Evolutionary conservation across 1,140 invertebrate genomes (phyloP).

Genomic region (Marisa cornuarietis): DNA sequence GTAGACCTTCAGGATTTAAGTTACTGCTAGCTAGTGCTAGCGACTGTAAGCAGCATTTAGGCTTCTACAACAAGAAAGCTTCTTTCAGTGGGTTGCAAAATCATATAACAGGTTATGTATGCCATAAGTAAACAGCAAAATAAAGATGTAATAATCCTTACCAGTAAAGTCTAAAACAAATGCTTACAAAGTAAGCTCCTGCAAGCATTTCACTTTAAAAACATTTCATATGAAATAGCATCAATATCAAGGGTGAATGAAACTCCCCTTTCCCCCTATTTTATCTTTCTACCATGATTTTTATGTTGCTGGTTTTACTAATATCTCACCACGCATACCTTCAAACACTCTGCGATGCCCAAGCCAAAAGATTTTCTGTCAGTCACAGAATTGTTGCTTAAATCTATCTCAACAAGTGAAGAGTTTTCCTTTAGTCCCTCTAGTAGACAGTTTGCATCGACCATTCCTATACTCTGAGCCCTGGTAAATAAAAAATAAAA

Average conservation of each 20-base stretch:
- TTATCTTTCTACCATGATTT: too few relatives aligned
- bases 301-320: too few relatives aligned
- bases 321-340: conserved; percentile 33
- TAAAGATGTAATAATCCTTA: too few relatives aligned
- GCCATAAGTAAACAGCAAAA: too few relatives aligned
- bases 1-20: conserved; percentile 36
- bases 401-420: conserved; percentile 44
- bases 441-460: conserved; percentile 44
- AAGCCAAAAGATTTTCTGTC: conserved; percentile 39
- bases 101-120: too few relatives aligned
- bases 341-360: conserved; percentile 35
- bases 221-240: too few relatives aligned
- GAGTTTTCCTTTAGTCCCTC: conserved; percentile 48
- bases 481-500: conserved; percentile 31
- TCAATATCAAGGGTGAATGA: too few relatives aligned
- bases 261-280: too few relatives aligned
- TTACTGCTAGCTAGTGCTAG: conserved; percentile 46
- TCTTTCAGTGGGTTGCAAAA: too few relatives aligned
- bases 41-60: conserved; percentile 39
- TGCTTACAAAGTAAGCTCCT: too few relatives aligned
- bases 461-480: conserved; percentile 46
- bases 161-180: too few relatives aligned
- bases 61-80: conserved; percentile 32
- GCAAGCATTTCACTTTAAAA: too few relatives aligned
- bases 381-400: conserved; percentile 49